Percentiles rank a stretch among this genome's conserved stretches.
phyloP scores from a whole-genome alignment of 2,888 invertebrate species.

The Cotesia congregata region DNA sequence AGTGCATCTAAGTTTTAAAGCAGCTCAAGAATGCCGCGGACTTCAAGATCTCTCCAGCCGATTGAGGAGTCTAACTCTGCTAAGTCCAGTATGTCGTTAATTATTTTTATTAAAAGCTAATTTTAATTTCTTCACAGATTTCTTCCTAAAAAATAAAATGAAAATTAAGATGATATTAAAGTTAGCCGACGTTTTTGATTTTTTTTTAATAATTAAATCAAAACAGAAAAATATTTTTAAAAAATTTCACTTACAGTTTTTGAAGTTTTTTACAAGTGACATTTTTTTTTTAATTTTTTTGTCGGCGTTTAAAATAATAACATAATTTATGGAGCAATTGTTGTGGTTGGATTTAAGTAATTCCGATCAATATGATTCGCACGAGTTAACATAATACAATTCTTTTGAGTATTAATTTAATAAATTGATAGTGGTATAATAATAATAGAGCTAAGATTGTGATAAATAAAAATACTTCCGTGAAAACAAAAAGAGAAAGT shows the following conservation, averaged over 20 bases:
- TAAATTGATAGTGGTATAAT: neutral
- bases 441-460: neutral
- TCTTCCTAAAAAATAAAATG: too few relatives aligned
- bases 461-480: slow-evolving; percentile 57
- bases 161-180: too few relatives aligned
- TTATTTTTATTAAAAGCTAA: slow-evolving; percentile 12
- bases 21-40: slow-evolving; percentile 56
- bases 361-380: slow-evolving; percentile 9
- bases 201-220: too few relatives aligned
- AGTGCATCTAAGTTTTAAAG: neutral
- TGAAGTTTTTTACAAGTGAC: too few relatives aligned
- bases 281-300: too few relatives aligned
- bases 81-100: slow-evolving; percentile 56
- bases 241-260: too few relatives aligned
- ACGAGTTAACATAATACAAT: slow-evolving; percentile 16
- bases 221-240: too few relatives aligned
- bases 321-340: neutral
- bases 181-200: too few relatives aligned
- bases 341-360: neutral
- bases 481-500: slow-evolving; percentile 62
- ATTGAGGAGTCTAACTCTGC: slow-evolving; percentile 64
- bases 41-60: slow-evolving; percentile 58
- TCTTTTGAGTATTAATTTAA: neutral
- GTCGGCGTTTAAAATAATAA: neutral
- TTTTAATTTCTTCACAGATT: neutral